Base-by-base conservation (phyloP, 2,888 invertebrate genomes). In the Amiota mariae region DNA sequence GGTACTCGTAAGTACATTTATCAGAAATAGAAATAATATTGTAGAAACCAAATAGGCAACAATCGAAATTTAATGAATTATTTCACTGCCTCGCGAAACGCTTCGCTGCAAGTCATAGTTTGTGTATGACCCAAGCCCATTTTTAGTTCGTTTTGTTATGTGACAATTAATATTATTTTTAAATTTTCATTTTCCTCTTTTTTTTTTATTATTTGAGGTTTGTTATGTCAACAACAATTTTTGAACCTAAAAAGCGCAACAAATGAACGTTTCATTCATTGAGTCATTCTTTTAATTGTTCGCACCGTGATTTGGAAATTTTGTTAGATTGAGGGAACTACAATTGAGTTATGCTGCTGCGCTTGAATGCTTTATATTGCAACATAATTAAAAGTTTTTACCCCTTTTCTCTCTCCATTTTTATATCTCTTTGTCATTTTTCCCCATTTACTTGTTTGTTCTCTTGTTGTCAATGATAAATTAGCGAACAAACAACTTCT, bases 361-460 rank as follows among this genome's bases (percentile, higher is more conserved):
- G 83, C 84, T 83, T 80, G 86, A 83, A 80, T 82, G 86, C 86
- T 51, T n/a, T 51, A n/a, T 79, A 73, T 85, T 86, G 86, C 84
- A 84, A 83, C 85, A 84, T 83, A 85, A 86, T 86, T 86, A 82
- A 70, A 57, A 57, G 46, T 15, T 79, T 82, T 83, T 85, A 77
- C 82, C 80, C 80, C 81, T 83, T 79, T 78, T 75, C 73, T 76
- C 66, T 66, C 36, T 36, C 2, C 8, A 36, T 6, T 36, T 6
- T 6, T 36, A 36, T 6, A 36, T 36, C 36, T 36, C 36, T 36
- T 36, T 36, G 36, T 36, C 36, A 36, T 36, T 36, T 36, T 36
- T 6, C 3, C 36, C 36, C 36, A 36, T 36, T 1, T 3, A 1
- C 24, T 63, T 61, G 57, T 11, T 64, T 71, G 56, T 66, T 66